Base-by-base conservation (phyloP, 2,113 vertebrate genomes). In the Odontophorus gujanensis region DNA sequence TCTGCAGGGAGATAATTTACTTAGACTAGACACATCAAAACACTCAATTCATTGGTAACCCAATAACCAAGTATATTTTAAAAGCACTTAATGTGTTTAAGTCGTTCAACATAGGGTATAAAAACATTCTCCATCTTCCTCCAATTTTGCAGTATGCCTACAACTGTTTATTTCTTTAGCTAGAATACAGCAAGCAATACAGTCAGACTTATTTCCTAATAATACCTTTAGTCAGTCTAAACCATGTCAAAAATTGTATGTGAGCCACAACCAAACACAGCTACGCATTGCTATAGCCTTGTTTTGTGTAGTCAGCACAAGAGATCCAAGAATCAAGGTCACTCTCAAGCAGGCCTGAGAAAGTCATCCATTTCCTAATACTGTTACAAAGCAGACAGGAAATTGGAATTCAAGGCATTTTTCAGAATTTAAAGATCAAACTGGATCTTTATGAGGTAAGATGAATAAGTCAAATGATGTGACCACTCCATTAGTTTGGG, bases 251-350 rank as follows among this genome's bases (percentile, higher is more conserved):
- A 36, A 66, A 65, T 1, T 0, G 1, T 14, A 28, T 0, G 0
- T 1, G 8, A 81, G 53, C 2, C 3, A 24, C 36, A 55, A 66
- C 38, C 45, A 81, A 76, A 50, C 62, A 40, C 14, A 50, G 62
- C 24, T 55, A 42, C 0, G 1, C 50, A 69, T 24, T 4, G 20
- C 34, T 4, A 0, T 19, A 22, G 38, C 43, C 36, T 55, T 7
- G 75, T 58, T 22, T 47, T 20, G 45, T 47, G 45, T 9, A 18
- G 45, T 47, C 45, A 47, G 45, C 45, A 47, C 45, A 47, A 20
- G 18, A 47, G 45, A 19, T 47, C 79, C 78, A 95, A 93, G 89
- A 92, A 87, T 91, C 22, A 82, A 92, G 94, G 91, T 96, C 92
- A 95, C 76, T 82, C 8, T 4, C 40, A 61, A 15, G 19, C 32